Evolutionary conservation across 2,113 vertebrate genomes (phyloP).

Genomic region (Toxostoma redivivum): DNA sequence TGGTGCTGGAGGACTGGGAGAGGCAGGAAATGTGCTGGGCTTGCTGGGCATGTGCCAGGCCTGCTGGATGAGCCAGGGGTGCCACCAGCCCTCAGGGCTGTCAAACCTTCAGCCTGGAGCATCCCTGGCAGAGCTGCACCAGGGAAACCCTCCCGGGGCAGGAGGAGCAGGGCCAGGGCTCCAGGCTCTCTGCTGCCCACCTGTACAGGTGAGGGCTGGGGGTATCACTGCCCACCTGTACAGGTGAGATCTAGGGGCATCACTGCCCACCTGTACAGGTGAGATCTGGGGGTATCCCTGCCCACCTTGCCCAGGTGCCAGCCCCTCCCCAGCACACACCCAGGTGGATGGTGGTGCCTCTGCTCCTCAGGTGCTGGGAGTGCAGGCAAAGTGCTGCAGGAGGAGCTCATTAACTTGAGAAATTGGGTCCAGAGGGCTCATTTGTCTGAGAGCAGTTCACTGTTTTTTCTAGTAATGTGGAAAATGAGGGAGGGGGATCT

Average conservation of each 20-base stretch:
- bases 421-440: conserved; percentile 26
- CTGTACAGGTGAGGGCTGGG: too few species aligned
- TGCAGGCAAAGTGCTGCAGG: not conserved
- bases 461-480: not conserved
- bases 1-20: not conserved
- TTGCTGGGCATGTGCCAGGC: fast-evolving
- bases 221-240: not conserved
- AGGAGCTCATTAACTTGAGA: conserved; percentile 40
- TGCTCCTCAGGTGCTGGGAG: conserved; percentile 41
- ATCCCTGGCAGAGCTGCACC: not conserved
- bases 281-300: not conserved
- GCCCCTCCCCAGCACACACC: not conserved
- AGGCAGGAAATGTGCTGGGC: not conserved
- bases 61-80: not conserved
- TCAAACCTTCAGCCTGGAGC: not conserved
- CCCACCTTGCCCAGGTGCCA: fast-evolving
- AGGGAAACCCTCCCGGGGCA: fast-evolving
- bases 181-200: not conserved
- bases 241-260: fast-evolving
- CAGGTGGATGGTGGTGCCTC: not conserved
- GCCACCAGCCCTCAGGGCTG: not conserved
- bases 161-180: not conserved
- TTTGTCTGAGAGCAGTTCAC: conserved; percentile 1
- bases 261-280: too few species aligned
- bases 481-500: not conserved